Evolutionary conservation across 2,113 vertebrate genomes (phyloP), one percentile per base, ranked within the genome.

Genomic region (Pongo abelii): DNA sequence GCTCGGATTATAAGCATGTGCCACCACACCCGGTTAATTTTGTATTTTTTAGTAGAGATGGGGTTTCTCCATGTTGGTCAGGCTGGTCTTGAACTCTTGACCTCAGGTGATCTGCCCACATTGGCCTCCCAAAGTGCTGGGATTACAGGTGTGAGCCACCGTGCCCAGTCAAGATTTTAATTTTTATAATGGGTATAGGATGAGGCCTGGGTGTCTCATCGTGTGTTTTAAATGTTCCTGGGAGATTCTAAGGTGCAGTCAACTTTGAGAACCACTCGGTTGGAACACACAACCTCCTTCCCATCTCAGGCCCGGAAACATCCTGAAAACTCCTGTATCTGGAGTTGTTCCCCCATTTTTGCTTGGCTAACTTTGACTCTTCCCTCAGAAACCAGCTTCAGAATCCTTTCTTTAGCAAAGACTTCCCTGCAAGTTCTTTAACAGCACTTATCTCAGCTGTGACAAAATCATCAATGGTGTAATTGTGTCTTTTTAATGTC

Each of bases 1-100:
- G 52, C 52, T 55, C 5, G 52, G 52, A 55, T 6, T 18, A 55
- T 17, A 55, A 17, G 52, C 1, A 6, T 6, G 17, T 0, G 17
- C 52, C 52, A 55, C 52, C 5, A 0, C 17, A 0, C 17, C 17
- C 5, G 0, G 52, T 17, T 55, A 55, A 55, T 18, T 17, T 55
- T 55, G 52, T 55, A 18, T 55, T 55, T 55, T 55, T 55, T 55
- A 55, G 17, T 55, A 18, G 52, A 55, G 52, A 55, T 55, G 5
- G 52, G 52, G 17, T 55, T 55, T 18, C 52, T 55, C 52, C 52
- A 55, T 55, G 6, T 55, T 55, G 52, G 5, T 55, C 52, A 55
- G 52, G 52, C 52, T 18, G 52, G 52, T 55, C 52, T 55, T 55
- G 52, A 55, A 55, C 17, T 55, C 17, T 17, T 55, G 52, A 55